These are phyloP conservation scores for Thyatira batis DNA, from an alignment of 2,888 invertebrate species.

Conservation along the genomic window DNA sequence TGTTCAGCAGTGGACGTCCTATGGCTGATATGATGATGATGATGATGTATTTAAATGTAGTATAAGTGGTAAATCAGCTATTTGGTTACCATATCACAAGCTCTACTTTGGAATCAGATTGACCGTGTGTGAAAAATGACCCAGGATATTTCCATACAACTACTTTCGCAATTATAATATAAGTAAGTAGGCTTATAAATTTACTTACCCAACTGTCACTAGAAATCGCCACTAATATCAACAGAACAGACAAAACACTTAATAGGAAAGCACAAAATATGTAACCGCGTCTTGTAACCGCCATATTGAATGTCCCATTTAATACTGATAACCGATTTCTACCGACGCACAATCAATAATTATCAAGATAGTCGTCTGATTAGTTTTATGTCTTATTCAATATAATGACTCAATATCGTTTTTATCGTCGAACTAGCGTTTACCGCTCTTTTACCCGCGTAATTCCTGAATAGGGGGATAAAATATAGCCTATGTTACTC, in stretches of 20 bases:
- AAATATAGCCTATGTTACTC: too few relatives aligned
- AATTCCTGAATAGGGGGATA: too few relatives aligned
- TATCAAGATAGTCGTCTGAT: constrained; percentile 25
- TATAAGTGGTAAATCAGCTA: too few relatives aligned
- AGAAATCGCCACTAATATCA: constrained; percentile 59
- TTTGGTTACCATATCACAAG: too few relatives aligned
- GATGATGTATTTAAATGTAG: too few relatives aligned
- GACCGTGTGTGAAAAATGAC: too few relatives aligned
- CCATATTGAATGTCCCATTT: constrained; percentile 50
- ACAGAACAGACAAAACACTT: constrained; percentile 61
- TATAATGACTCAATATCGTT: constrained; percentile 15
- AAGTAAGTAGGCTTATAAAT: background rate
- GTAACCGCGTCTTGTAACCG: constrained; percentile 67
- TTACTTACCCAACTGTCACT: constrained; percentile 75
- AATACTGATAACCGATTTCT: constrained; percentile 16
- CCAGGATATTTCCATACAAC: too few relatives aligned
- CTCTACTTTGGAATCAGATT: too few relatives aligned
- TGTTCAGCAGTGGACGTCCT: too few relatives aligned
- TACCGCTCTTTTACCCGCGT: constrained; percentile 21
- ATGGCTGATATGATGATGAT: too few relatives aligned
- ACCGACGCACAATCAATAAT: constrained; percentile 14
- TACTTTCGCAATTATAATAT: too few relatives aligned
- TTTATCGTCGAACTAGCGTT: background rate
- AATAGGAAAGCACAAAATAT: constrained; percentile 68
- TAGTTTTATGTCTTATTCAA: constrained; percentile 10